These are phyloP conservation scores for Luperina nickerlii DNA, from an alignment of 2,888 invertebrate species.

Conservation along the genomic window DNA sequence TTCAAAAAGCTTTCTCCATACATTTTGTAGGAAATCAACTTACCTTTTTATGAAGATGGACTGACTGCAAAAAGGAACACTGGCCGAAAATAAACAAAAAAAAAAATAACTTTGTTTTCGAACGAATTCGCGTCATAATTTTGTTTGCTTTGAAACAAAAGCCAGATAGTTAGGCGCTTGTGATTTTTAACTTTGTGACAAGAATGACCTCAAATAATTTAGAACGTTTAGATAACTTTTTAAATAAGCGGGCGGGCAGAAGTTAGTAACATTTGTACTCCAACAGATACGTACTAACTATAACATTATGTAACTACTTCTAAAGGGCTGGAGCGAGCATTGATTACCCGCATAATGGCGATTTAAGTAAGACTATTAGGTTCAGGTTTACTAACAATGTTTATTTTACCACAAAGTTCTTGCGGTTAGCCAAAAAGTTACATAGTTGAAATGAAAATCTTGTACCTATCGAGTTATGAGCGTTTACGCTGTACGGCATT, in stretches of 20 bases:
- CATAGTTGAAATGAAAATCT: not conserved
- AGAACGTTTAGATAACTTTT: not conserved
- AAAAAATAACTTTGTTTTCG: not conserved
- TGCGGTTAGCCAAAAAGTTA: not conserved
- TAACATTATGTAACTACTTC: not conserved
- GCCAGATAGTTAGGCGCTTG: not conserved
- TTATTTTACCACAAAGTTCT: not conserved
- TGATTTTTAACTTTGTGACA: not conserved
- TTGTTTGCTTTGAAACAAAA: not conserved
- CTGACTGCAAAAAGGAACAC: not conserved
- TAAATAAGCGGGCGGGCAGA: not conserved
- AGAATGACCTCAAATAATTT: not conserved
- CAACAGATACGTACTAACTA: not conserved
- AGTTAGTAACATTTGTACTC: not conserved
- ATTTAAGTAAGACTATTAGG: not conserved
- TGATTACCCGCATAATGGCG: conserved; percentile 5
- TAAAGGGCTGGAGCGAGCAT: not conserved
- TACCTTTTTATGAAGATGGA: not conserved
- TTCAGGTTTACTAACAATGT: not conserved
- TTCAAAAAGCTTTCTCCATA: not conserved
- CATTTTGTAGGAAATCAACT: not conserved
- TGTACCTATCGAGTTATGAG: not conserved
- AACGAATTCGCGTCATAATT: not conserved
- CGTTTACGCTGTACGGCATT: too few species aligned
- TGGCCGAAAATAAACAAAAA: not conserved